A percentile compares a stretch with the other conserved stretches of the same genome.
These are phyloP conservation scores for Pseudanteris insignis DNA, from an alignment of 2,888 invertebrate genomes.

Conservation along the genomic window DNA sequence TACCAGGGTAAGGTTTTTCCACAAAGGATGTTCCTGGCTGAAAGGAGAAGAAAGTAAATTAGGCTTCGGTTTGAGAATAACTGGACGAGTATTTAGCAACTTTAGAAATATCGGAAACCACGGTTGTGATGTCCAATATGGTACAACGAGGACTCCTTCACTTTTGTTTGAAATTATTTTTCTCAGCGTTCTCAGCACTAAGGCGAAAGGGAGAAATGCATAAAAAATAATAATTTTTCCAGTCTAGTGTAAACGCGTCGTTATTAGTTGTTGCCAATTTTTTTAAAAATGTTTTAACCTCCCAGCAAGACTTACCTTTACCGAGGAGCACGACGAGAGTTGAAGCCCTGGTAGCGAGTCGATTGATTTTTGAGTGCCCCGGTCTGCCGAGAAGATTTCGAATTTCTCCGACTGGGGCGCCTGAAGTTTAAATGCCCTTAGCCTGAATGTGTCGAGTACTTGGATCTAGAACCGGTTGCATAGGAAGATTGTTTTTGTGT, in stretches of 20 bases:
- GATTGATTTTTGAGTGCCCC: slow-evolving; percentile 6
- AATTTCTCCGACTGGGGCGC: slow-evolving; percentile 4
- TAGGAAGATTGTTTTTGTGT: background rate
- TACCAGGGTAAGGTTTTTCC: slow-evolving; percentile 4
- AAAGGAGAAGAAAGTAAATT: slow-evolving; percentile 7
- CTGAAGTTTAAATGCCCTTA: slow-evolving; percentile 2
- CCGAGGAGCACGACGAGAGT: background rate
- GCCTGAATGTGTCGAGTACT: no score
- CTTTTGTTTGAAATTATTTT: slow-evolving; percentile 48
- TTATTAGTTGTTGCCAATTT: slow-evolving; percentile 7
- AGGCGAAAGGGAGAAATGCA: slow-evolving; percentile 45
- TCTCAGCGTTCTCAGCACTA: slow-evolving; percentile 9
- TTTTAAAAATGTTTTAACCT: slow-evolving; percentile 1
- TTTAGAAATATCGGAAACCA: background rate
- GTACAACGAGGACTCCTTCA: slow-evolving; percentile 2
- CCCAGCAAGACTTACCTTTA: slow-evolving; percentile 10
- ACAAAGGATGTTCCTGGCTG: slow-evolving; percentile 1
- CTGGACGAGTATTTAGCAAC: background rate
- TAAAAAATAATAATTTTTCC: slow-evolving; percentile 45
- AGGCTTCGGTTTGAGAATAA: background rate
- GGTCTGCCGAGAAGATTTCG: background rate
- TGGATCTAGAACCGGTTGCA: background rate
- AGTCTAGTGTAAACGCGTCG: slow-evolving; percentile 49
- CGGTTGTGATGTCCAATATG: slow-evolving; percentile 1
- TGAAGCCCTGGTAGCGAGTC: background rate